These are phyloP conservation scores for Branchellion lobata DNA, from an alignment of 2,888 invertebrate genomes.

Conservation along the genomic window DNA sequence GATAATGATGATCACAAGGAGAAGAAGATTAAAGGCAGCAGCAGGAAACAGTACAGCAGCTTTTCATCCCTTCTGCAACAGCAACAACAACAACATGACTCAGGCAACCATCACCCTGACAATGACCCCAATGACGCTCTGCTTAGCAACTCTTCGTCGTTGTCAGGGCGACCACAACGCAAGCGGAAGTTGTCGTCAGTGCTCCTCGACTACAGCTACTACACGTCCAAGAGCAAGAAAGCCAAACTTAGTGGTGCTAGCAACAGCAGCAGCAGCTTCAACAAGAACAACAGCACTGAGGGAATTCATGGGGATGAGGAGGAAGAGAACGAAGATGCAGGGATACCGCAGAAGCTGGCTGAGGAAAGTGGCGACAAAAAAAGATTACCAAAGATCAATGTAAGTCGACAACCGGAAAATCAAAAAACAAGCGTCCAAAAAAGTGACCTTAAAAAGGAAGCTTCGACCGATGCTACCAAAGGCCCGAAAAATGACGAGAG, in stretches of 20 bases:
- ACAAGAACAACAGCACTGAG: background rate
- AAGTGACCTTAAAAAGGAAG: no score
- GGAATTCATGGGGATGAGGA: background rate
- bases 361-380: no score
- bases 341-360: no score
- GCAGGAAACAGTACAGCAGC: background rate
- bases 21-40: background rate
- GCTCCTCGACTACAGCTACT: slow-evolving; percentile 38
- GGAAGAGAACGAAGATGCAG: no score
- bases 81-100: background rate
- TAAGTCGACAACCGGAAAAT: no score
- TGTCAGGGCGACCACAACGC: slow-evolving; percentile 30
- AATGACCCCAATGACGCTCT: no score
- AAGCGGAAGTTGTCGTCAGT: slow-evolving; percentile 29
- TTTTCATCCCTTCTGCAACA: background rate
- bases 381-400: no score
- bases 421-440: no score
- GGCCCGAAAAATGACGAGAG: no score
- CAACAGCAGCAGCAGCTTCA: background rate
- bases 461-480: no score
- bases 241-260: background rate
- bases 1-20: background rate
- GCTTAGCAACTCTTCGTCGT: background rate
- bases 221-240: background rate
- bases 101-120: background rate